Evolutionary conservation across 2,888 invertebrate species (phyloP).

Genomic region (Litoditis marina): DNA sequence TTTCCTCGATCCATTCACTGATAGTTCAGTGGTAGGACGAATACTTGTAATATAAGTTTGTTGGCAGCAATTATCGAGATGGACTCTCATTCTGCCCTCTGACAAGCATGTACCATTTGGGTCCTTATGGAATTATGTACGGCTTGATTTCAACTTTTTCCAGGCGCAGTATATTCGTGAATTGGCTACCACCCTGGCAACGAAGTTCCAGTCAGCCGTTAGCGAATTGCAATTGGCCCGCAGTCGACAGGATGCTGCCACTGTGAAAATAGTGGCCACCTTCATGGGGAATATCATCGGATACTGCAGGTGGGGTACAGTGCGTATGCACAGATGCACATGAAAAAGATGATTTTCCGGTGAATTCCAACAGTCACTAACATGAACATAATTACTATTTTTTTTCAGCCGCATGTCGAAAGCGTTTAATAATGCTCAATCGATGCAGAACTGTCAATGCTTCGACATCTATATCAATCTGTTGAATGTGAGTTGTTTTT

Average conservation of each 20-base stretch:
- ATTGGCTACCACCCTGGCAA: constrained; percentile 38
- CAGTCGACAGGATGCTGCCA: constrained; percentile 26
- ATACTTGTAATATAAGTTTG: too few relatives aligned
- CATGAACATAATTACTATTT: not conserved
- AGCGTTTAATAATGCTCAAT: constrained; percentile 67
- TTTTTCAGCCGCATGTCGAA: constrained; percentile 67
- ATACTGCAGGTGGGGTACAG: constrained; percentile 12
- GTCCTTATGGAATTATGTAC: not conserved
- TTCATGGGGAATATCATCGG: constrained; percentile 66
- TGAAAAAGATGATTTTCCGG: not conserved
- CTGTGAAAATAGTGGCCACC: constrained; percentile 61
- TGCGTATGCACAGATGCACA: too few relatives aligned
- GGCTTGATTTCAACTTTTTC: not conserved
- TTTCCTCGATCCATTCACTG: not conserved
- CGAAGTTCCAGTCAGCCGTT: constrained; percentile 35
- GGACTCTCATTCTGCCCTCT: too few relatives aligned
- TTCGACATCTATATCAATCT: constrained; percentile 66
- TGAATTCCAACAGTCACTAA: not conserved
- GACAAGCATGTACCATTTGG: too few relatives aligned
- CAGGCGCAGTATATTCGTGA: constrained; percentile 43
- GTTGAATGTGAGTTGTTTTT: constrained; percentile 61
- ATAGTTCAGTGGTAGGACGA: not conserved
- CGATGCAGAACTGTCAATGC: constrained; percentile 67
- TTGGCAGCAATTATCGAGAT: too few relatives aligned
- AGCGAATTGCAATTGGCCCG: constrained; percentile 28